phyloP scores from a whole-genome alignment of 2,888 invertebrate species.

The Blomia tropicalis region DNA sequence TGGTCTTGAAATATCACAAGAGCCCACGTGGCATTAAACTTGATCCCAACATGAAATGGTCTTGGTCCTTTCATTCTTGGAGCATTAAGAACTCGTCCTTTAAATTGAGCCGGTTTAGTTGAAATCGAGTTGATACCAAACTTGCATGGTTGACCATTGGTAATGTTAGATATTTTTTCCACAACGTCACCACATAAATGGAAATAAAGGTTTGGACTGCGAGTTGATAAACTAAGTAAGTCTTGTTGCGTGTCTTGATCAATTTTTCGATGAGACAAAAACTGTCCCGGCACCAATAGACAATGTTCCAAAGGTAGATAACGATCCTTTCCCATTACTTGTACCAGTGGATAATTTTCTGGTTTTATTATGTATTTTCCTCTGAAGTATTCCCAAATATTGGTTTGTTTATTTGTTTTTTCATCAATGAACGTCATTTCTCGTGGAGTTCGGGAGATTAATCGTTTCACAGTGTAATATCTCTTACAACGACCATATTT shows the following conservation, averaged over 20 bases:
- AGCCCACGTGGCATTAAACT: neutral
- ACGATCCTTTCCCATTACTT: neutral
- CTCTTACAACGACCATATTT: too few species aligned
- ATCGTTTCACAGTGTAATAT: too few species aligned
- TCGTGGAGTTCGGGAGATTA: too few species aligned
- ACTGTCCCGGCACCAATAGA: neutral
- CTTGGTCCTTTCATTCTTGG: neutral
- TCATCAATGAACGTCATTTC: too few species aligned
- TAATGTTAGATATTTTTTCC: neutral
- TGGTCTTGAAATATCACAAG: neutral
- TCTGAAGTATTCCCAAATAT: too few species aligned
- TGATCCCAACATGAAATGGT: neutral
- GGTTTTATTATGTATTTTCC: too few species aligned
- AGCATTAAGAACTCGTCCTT: neutral
- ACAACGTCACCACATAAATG: neutral
- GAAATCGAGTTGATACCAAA: neutral
- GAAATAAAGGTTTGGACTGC: neutral
- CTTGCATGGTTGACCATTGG: neutral
- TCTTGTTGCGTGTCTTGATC: neutral
- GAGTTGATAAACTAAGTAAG: neutral
- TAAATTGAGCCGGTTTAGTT: neutral
- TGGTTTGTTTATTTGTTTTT: too few species aligned
- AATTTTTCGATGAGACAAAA: neutral
- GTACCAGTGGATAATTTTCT: neutral
- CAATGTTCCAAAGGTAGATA: constrained; percentile 21